Conservation (phyloP, 2,113 vertebrate species). For the Eulemur rufifrons region DNA sequence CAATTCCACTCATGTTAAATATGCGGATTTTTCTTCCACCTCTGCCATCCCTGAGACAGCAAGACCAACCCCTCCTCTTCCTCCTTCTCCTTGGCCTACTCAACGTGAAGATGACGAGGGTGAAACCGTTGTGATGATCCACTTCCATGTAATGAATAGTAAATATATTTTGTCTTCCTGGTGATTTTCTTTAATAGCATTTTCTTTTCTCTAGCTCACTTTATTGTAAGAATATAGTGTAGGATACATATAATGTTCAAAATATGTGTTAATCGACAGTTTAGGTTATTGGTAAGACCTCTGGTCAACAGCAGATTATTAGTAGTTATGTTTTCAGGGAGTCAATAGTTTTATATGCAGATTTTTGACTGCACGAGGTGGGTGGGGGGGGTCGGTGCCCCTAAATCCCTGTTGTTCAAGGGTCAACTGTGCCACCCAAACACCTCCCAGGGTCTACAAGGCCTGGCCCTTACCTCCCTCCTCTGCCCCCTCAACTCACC, state of each 20-base stretch:
- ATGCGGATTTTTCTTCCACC: background rate
- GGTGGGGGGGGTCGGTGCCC: background rate
- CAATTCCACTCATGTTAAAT: background rate
- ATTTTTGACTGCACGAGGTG: background rate
- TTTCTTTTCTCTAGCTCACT: background rate
- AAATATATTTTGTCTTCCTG: background rate
- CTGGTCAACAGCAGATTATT: background rate
- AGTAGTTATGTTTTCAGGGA: background rate
- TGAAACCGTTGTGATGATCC: background rate
- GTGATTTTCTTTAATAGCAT: background rate
- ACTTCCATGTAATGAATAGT: background rate
- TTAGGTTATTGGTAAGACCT: background rate
- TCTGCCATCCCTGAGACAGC: background rate
- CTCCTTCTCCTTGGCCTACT: background rate
- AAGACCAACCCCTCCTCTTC: background rate
- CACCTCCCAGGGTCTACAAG: background rate
- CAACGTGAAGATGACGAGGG: background rate
- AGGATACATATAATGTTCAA: background rate
- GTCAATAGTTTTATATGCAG: background rate
- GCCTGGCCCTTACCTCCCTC: background rate
- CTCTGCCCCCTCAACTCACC: rapidly evolving
- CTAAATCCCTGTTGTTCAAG: background rate
- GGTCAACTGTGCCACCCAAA: background rate
- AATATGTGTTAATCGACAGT: background rate
- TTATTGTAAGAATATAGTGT: background rate